Base-by-base conservation (phyloP, 2,888 invertebrate species). In the Dryobota labecula region DNA sequence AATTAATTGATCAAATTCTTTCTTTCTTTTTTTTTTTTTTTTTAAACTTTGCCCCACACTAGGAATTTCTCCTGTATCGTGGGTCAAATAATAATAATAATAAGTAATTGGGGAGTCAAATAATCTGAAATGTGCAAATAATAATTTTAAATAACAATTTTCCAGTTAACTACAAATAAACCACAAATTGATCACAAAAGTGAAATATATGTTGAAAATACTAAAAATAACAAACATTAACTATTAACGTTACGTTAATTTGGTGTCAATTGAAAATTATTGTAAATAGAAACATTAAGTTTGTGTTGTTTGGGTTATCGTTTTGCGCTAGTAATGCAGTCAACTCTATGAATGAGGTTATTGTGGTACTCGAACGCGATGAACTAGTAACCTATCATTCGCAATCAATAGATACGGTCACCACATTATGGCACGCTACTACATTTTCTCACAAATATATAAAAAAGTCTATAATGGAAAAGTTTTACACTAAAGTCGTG, bases 351-450 rank as follows among this genome's bases (percentile, higher is more conserved):
- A 76, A 76, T 61, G 60, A 38, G 70, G 60, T 75, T 66, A 72
- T 70, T 74, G 60, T 62, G 58, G 24, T 60, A 53, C 56, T 68
- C 54, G 64, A 33, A 53, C 51, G 49, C 73, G 65, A 51, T 77
- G 83, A 27, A 72, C 77, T 63, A 70, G 51, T 74, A 54, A 74
- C 80, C 73, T 72, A 56, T 77, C 77, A 74, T 56, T 74, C 18
- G 65, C 57, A 74, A 74, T 80, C 77, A 83, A 76, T 82, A 61
- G n/a, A n/a, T 33, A 79, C 43, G 45, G 61, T 56, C 53, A 68
- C 53, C 49, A 71, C 57, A 54, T 64, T 63, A 69, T 47, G 30
- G 30, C 30, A 58, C 38, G 54, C 62, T 58, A 45, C 47, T 43
- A 61, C 30, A 58, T 24, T 49, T 36, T 43, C n/a, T 51, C 45